phyloP scores from a whole-genome alignment of 2,797 vertebrate species.

The Muscicapa comitata region DNA sequence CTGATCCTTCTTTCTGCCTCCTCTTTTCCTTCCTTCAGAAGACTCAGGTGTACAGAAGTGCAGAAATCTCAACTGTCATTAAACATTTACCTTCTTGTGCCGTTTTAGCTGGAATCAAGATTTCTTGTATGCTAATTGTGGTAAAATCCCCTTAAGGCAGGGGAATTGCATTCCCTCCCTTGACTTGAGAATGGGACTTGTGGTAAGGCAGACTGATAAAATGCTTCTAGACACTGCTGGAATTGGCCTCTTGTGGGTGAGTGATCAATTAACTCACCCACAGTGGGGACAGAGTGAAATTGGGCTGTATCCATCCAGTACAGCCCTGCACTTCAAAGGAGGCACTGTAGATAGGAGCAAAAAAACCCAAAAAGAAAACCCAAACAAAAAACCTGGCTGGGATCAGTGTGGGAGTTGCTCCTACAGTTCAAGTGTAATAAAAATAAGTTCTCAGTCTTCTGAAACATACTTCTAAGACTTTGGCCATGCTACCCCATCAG shows the following conservation, averaged over 20 bases:
- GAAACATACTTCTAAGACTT: neutral
- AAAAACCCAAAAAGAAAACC: too few species aligned
- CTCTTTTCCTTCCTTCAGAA: neutral
- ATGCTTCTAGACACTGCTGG: neutral
- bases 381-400: neutral
- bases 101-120: neutral
- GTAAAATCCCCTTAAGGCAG: neutral
- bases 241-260: neutral
- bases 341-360: fast-evolving
- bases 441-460: neutral
- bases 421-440: neutral
- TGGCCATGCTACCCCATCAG: neutral
- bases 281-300: neutral
- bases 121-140: neutral
- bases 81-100: neutral
- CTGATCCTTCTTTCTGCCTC: neutral
- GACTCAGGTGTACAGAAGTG: neutral
- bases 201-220: neutral
- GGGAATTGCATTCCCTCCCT: neutral
- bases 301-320: neutral
- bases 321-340: neutral
- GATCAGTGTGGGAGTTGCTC: neutral
- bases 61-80: neutral
- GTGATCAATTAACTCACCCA: neutral
- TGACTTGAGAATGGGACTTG: neutral